phyloP scores from a whole-genome alignment of 2,888 invertebrate species.

The Ctenicera cuprea region DNA sequence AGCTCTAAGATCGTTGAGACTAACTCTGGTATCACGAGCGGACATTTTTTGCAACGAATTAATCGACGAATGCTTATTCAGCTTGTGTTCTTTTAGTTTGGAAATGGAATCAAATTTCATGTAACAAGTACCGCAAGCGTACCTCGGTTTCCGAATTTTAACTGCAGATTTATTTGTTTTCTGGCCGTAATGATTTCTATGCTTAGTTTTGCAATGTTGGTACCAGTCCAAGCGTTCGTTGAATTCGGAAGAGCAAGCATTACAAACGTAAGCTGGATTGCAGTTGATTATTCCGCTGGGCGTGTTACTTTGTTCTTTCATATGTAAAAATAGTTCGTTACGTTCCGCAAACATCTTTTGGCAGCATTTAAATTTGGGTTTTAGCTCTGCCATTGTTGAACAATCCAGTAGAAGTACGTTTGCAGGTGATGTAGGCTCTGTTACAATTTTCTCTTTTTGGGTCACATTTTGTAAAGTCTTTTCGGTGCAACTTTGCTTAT shows the following conservation, averaged over 20 bases:
- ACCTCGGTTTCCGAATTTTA: neutral
- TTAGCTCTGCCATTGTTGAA: neutral
- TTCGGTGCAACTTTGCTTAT: too few relatives aligned
- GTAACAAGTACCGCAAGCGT: slow-evolving; percentile 3
- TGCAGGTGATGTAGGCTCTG: too few relatives aligned
- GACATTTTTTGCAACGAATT: neutral
- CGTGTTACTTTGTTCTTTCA: neutral
- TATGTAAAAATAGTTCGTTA: slow-evolving; percentile 3
- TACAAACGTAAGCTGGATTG: slow-evolving; percentile 11
- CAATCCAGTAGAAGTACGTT: neutral
- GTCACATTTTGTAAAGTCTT: too few relatives aligned
- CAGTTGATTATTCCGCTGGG: neutral
- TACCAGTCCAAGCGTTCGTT: slow-evolving; percentile 3
- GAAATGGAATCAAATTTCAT: neutral
- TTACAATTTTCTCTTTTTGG: too few relatives aligned
- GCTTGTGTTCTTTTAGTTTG: neutral
- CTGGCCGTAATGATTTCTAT: neutral
- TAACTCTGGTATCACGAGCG: neutral
- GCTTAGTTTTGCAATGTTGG: slow-evolving; percentile 4
- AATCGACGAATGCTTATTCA: neutral
- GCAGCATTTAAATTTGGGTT: slow-evolving; percentile 20
- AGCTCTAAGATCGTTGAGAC: neutral
- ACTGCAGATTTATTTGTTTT: neutral
- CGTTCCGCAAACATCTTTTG: neutral
- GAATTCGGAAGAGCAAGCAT: neutral